These are phyloP conservation scores for Pristionchus exspectatus DNA, from an alignment of 2,888 invertebrate species.

Conservation along the genomic window DNA sequence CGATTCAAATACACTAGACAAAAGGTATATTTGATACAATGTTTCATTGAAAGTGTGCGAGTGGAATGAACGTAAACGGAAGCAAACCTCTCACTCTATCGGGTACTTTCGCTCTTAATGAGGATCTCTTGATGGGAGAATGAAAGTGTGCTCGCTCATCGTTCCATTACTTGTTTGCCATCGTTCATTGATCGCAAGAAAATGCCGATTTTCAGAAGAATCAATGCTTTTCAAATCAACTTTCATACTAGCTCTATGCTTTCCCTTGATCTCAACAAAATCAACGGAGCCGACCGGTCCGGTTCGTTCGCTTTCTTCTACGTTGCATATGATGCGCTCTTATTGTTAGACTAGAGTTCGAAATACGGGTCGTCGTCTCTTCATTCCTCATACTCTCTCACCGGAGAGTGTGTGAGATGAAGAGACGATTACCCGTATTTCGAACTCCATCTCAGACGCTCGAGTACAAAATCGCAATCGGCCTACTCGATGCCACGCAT, in stretches of 20 bases:
- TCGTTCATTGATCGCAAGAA: background rate
- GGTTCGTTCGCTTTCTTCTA: background rate
- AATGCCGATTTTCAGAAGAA: background rate
- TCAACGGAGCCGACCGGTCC: background rate
- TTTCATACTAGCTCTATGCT: background rate
- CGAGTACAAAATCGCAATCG: constrained; percentile 17
- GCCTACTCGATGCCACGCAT: background rate
- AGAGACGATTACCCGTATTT: too few relatives aligned
- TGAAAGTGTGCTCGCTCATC: background rate
- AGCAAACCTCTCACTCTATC: background rate
- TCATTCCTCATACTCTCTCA: too few relatives aligned
- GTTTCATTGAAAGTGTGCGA: too few relatives aligned
- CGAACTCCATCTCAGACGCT: background rate
- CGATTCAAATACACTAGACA: too few relatives aligned
- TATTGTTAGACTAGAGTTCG: too few relatives aligned
- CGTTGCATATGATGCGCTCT: too few relatives aligned
- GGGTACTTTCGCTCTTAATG: background rate
- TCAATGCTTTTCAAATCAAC: background rate
- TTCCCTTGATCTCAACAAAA: background rate
- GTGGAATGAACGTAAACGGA: background rate
- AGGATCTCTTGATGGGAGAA: background rate
- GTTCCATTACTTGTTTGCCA: background rate
- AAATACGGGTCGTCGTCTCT: too few relatives aligned
- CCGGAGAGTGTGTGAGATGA: too few relatives aligned
- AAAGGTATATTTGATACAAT: too few relatives aligned